Percentiles rank a stretch among this genome's conserved stretches.
phyloP scores from a whole-genome alignment of 2,113 vertebrate species.

The Cygnus buccinator region DNA sequence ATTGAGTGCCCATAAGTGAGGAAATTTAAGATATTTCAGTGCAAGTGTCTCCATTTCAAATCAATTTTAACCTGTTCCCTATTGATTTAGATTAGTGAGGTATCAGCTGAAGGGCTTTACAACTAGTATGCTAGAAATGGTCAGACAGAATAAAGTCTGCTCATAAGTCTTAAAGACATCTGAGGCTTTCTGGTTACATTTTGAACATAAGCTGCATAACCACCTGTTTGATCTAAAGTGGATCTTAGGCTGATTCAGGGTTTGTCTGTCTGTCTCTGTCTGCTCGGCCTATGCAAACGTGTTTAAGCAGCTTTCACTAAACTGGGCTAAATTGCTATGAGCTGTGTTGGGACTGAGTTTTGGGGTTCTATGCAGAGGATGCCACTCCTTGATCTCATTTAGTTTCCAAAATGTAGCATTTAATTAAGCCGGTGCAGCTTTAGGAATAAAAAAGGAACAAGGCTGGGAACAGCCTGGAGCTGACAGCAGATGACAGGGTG shows the following conservation, averaged over 20 bases:
- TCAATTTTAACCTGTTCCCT: not conserved
- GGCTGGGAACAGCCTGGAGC: not conserved
- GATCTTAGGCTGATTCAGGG: not conserved
- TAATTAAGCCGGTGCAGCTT: not conserved
- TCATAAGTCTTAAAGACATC: not conserved
- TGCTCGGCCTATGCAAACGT: not conserved
- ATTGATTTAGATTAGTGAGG: not conserved
- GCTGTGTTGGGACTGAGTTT: not conserved
- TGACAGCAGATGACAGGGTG: not conserved
- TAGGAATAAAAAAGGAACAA: not conserved
- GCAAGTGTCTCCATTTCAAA: not conserved
- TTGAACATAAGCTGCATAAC: not conserved
- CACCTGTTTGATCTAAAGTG: not conserved
- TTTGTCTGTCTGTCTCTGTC: not conserved
- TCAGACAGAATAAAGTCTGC: not conserved
- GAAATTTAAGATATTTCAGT: not conserved
- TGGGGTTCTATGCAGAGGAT: not conserved
- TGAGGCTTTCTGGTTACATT: not conserved
- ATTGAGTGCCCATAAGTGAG: not conserved
- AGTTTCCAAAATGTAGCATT: not conserved
- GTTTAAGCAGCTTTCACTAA: rapidly evolving
- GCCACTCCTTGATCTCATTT: not conserved
- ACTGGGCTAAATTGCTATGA: not conserved
- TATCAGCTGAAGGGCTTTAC: not conserved
- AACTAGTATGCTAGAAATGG: not conserved